phyloP scores from a whole-genome alignment of 2,888 invertebrate genomes.

The Strigamia maritima region DNA sequence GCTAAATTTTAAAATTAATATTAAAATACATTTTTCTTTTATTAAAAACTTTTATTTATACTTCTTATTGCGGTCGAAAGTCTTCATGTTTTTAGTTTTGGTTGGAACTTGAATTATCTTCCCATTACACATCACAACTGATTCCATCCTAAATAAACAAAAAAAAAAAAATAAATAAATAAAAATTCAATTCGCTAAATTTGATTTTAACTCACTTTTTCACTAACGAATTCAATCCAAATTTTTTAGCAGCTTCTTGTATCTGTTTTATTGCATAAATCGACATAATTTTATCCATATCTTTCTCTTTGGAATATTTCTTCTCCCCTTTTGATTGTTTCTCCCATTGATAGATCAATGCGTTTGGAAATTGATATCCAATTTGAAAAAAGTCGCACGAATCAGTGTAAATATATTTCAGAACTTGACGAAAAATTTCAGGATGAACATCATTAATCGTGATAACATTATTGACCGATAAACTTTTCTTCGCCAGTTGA shows the following conservation, averaged over 20 bases:
- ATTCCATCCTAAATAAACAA: not conserved
- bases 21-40: not conserved
- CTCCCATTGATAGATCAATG: not conserved
- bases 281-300: not conserved
- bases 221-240: slow-evolving; percentile 54
- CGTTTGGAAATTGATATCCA: slow-evolving; percentile 47
- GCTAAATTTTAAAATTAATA: slow-evolving; percentile 41
- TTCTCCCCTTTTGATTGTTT: not conserved
- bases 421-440: slow-evolving; percentile 68
- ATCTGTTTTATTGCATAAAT: slow-evolving; percentile 54
- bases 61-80: not conserved
- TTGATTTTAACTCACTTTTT: not conserved
- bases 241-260: slow-evolving; percentile 59
- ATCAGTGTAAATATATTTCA: slow-evolving; percentile 68
- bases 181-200: not conserved
- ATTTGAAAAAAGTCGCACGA: slow-evolving; percentile 61
- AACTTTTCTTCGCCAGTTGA: not conserved
- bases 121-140: not conserved
- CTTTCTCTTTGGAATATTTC: not conserved
- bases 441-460: slow-evolving; percentile 60
- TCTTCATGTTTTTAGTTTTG: not conserved
- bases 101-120: not conserved
- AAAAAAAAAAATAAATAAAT: not conserved
- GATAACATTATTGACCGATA: slow-evolving; percentile 51
- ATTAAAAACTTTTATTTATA: not conserved